Percentiles rank a stretch among this genome's conserved stretches.
phyloP scores from a whole-genome alignment of 1,140 invertebrate species.

The Drosophila neocordata region DNA sequence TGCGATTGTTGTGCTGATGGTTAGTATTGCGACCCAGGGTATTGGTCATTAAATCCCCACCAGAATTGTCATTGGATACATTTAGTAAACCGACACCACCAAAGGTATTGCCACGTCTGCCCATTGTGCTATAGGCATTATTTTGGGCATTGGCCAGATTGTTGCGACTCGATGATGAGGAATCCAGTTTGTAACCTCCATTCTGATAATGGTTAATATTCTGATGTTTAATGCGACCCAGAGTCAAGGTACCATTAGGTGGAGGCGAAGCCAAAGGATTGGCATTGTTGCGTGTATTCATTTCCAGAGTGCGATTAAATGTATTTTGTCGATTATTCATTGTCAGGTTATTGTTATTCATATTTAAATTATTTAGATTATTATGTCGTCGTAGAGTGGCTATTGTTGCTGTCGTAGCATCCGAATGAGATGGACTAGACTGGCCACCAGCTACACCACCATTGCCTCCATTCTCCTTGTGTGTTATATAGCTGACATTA shows the following conservation, averaged over 20 bases:
- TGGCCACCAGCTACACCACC: slow-evolving; percentile 84
- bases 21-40: slow-evolving; percentile 73
- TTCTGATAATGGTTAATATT: slow-evolving; percentile 81
- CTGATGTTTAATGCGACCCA: slow-evolving; percentile 79
- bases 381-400: slow-evolving; percentile 86
- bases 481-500: slow-evolving; percentile 92
- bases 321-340: slow-evolving; percentile 83
- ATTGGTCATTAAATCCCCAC: slow-evolving; percentile 69
- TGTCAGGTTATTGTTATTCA: slow-evolving; percentile 83
- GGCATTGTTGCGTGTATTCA: slow-evolving; percentile 81
- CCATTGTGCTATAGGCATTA: slow-evolving; percentile 84
- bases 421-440: slow-evolving; percentile 91
- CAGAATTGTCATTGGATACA: slow-evolving; percentile 28
- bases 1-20: slow-evolving; percentile 70
- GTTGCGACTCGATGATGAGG: slow-evolving; percentile 62
- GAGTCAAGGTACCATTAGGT: slow-evolving; percentile 72
- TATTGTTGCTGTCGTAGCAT: slow-evolving; percentile 89
- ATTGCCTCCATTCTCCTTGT: slow-evolving; percentile 87
- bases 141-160: slow-evolving; percentile 81
- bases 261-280: slow-evolving; percentile 70
- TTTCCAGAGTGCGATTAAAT: slow-evolving; percentile 79
- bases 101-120: slow-evolving; percentile 83
- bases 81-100: slow-evolving; percentile 61
- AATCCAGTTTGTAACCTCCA: slow-evolving; percentile 75
- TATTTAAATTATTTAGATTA: slow-evolving; percentile 73